Evolutionary conservation across 2,797 vertebrate genomes (phyloP).

Genomic region (Malurus leucopterus): DNA sequence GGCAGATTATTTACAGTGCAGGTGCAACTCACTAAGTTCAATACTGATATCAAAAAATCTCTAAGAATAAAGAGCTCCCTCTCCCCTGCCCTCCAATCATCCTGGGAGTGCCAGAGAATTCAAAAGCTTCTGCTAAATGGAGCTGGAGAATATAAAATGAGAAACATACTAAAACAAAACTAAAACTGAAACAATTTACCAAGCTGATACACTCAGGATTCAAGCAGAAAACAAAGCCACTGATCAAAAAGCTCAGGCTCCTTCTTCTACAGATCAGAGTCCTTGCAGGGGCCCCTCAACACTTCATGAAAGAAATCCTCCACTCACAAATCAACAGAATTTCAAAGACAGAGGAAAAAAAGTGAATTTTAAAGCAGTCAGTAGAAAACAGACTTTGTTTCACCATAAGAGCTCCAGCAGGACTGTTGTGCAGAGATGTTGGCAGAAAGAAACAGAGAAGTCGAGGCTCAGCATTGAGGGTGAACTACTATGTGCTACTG

Average conservation of each 20-base stretch:
- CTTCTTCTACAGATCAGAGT: conserved; percentile 1
- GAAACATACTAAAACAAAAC: neutral
- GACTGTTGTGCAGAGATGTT: neutral
- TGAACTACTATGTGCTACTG: neutral
- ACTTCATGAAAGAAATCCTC: neutral
- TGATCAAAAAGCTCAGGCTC: neutral
- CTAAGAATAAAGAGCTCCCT: neutral
- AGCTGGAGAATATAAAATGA: neutral
- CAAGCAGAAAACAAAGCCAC: neutral
- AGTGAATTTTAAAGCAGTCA: conserved; percentile 11
- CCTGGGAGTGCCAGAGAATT: neutral
- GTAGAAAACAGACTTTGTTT: neutral
- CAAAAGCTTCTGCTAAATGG: neutral
- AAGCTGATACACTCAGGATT: neutral
- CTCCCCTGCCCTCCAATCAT: neutral
- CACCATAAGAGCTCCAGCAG: neutral
- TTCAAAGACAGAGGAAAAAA: conserved; percentile 10
- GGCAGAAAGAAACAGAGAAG: neutral
- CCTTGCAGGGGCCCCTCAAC: neutral
- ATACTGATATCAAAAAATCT: neutral
- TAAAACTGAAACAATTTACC: neutral
- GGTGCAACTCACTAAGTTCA: conserved; percentile 26
- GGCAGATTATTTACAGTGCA: neutral
- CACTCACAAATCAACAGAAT: neutral
- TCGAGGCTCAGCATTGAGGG: neutral